Conservation (phyloP, 23 tunicate genomes). For the Trididemnum nubilum region DNA sequence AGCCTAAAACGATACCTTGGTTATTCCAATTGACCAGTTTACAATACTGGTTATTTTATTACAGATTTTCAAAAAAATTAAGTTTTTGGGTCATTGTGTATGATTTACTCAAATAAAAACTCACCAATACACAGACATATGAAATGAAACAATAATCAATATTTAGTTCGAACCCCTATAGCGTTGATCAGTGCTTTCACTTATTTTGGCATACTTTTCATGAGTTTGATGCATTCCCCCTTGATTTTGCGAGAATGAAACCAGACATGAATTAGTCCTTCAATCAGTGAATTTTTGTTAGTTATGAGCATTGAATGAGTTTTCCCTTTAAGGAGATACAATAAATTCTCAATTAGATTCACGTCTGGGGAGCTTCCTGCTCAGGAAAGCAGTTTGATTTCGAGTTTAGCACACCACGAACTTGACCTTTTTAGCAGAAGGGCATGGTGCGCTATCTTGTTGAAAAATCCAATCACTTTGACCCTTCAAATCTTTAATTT, state of each 20-base stretch:
- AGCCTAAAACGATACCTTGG: too few relatives aligned
- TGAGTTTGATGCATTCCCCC: neutral
- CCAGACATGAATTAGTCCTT: neutral
- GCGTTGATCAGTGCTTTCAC: too few relatives aligned
- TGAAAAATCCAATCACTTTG: neutral
- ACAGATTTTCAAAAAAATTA: too few relatives aligned
- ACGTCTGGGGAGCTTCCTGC: neutral
- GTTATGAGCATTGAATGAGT: neutral
- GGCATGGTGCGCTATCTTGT: slow-evolving; percentile 1
- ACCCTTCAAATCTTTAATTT: neutral
- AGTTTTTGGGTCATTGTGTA: too few relatives aligned
- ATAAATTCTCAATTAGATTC: neutral
- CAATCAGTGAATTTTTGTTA: neutral
- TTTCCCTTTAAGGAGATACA: neutral
- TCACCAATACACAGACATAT: too few relatives aligned
- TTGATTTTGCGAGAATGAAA: neutral
- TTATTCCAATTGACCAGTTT: too few relatives aligned
- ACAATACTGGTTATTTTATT: too few relatives aligned
- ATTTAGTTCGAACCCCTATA: too few relatives aligned
- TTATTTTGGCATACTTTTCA: neutral
- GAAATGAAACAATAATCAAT: too few relatives aligned
- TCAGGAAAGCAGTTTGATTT: neutral
- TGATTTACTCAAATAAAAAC: too few relatives aligned
- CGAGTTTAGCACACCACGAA: neutral
- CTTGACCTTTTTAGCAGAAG: neutral